Evolutionary conservation across 2,113 vertebrate species (phyloP), one percentile per base, ranked within the genome.

Genomic region (Brienomyrus longianalis): DNA sequence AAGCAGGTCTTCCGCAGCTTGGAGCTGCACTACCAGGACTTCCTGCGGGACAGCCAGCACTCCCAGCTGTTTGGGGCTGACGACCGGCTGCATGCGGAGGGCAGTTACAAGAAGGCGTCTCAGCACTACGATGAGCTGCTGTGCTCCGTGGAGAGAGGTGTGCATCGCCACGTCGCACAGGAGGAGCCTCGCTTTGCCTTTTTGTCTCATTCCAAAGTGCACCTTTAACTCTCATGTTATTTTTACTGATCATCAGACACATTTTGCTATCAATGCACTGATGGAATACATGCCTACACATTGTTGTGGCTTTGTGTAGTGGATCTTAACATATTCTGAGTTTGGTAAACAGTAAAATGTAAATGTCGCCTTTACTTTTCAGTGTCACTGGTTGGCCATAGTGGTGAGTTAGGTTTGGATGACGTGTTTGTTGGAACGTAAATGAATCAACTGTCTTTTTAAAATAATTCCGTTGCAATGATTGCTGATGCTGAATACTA

Each of bases 21-120:
- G 91, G 98, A 99, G 90, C 89, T 94, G 1, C 97, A 98, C 94
- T 99, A 97, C 93, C 97, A 98, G 96, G 97, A 97, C 91, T 99
- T 97, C 95, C 93, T 99, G 94, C 94, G 95, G 0, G 96, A 98
- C 92, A 98, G 97, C 92, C 96, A 97, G 94, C 97, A 98, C 0
- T 95, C 97, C 0, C 94, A 95, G 1, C 91, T 95, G 91, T 99
- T 98, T 2, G 95, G 95, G 48, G 93, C 97, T 0, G 97, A 97
- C 1, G 98, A 99, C 92, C 95, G 96, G 48, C 96, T 96, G 92
- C 97, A 97, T 62, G 88, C 97, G 0, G 97, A 99, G 94, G 96
- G 95, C 0, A 97, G 99, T 47, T 97, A 97, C 91, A 93, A 74
- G 2, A 93, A 95, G 91, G 95, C 97, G 31, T 96, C 93, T 0